Base-by-base conservation (phyloP, 2,888 invertebrate species). In the Julus scanicus region DNA sequence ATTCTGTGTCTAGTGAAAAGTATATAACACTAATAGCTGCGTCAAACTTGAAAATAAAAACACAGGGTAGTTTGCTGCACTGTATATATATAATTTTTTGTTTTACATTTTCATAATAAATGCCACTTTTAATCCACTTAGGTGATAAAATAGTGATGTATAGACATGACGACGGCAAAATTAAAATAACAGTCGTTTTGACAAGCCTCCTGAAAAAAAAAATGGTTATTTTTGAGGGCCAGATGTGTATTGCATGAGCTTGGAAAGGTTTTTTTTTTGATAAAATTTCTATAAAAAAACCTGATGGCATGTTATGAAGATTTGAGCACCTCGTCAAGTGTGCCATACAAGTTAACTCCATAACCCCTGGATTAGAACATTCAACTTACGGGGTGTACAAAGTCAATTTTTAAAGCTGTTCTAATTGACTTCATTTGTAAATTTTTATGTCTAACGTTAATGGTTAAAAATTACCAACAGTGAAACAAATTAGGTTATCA, bases 111-210 rank as follows among this genome's bases (percentile, higher is more conserved):
- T n/a, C n/a, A n/a, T 63, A n/a, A 63, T n/a, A 63, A 63, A 63
- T 63, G 63, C 63, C 0, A 63, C 8, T 17, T 17, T 17, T 29
- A 29, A 29, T n/a, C 63, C 63, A 6, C 4, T 63, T 63, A n/a
- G 4, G 2, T 63, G n/a, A 63, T n/a, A n/a, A 63, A 63, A 63
- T 63, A 17, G 63, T 8, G n/a, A 17, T 63, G 17, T n/a, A 8
- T n/a, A 6, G 63, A 8, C 8, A 63, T 2, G n/a, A 63, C n/a
- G 44, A 44, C 37, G 84, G 0, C 39, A 40, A 44, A 20, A 3
- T 87, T 40, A 87, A 87, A 87, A 87, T 29, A 87, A 40, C 20
- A 87, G 83, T n/a, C 87, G 87, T 48, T 87, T 87, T 83, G 87
- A 44, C 83, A 87, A 48, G 17, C 57, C n/a, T 40, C 80, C 84